Conservation (phyloP, 2,888 invertebrate species). For the Aleiodes testaceus region DNA sequence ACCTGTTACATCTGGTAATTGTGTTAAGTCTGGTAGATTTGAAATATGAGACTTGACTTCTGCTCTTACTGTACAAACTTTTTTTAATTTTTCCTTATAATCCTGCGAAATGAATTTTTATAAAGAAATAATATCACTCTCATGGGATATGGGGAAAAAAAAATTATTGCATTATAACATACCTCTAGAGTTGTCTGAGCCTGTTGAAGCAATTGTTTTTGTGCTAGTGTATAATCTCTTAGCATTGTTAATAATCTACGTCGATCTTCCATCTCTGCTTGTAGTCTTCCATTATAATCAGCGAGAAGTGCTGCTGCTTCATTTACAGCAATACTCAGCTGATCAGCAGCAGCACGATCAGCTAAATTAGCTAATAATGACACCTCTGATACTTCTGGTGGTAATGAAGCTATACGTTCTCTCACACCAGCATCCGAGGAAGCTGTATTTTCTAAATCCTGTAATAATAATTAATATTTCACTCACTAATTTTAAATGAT, state of each 20-base stretch:
- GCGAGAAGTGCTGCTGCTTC: conserved; percentile 90
- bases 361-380: conserved; percentile 87
- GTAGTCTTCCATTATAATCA: conserved; percentile 90
- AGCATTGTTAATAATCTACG: conserved; percentile 90
- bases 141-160: neutral
- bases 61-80: conserved; percentile 88
- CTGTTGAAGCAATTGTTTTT: conserved; percentile 88
- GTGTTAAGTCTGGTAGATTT: conserved; percentile 93
- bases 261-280: conserved; percentile 92
- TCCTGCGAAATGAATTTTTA: conserved; percentile 78
- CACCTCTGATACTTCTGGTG: conserved; percentile 95
- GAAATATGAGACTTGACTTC: conserved; percentile 95
- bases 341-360: conserved; percentile 87
- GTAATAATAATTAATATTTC: conserved; percentile 67
- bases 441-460: conserved; percentile 94
- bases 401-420: conserved; percentile 93
- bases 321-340: conserved; percentile 87
- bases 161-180: conserved; percentile 46
- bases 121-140: neutral
- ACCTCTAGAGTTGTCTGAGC: conserved; percentile 93
- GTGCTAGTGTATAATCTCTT: conserved; percentile 89
- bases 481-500: neutral
- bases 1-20: conserved; percentile 93
- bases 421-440: conserved; percentile 95
- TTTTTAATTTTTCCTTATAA: conserved; percentile 90